Conservation (phyloP, 2,888 invertebrate species). For the Heliconius aoede region DNA sequence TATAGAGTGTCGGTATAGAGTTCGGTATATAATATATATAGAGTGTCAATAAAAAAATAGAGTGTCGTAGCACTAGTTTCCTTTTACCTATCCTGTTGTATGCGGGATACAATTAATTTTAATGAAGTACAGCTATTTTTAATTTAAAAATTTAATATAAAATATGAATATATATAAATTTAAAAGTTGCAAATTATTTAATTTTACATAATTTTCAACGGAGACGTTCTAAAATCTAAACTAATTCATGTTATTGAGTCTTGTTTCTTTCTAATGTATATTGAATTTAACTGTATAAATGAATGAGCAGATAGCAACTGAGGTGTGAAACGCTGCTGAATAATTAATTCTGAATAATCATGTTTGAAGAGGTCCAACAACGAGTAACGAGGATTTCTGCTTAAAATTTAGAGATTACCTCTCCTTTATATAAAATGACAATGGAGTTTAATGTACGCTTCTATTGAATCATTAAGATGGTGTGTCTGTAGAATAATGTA, state of each 20-base stretch:
- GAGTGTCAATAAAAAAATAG: too few relatives aligned
- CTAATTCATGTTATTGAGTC: not conserved
- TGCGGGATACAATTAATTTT: too few relatives aligned
- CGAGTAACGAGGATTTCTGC: slow-evolving; percentile 25
- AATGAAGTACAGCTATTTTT: too few relatives aligned
- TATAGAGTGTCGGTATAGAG: too few relatives aligned
- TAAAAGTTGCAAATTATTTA: not conserved
- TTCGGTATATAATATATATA: too few relatives aligned
- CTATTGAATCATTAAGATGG: slow-evolving; percentile 2
- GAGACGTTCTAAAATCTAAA: not conserved
- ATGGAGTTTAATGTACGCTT: slow-evolving; percentile 11
- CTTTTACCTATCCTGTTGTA: too few relatives aligned
- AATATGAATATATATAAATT: not conserved
- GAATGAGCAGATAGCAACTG: slow-evolving; percentile 23
- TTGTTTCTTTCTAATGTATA: slow-evolving; percentile 19
- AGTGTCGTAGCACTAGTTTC: too few relatives aligned
- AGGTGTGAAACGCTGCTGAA: slow-evolving; percentile 27
- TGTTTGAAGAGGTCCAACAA: slow-evolving; percentile 21
- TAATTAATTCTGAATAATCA: slow-evolving; percentile 27
- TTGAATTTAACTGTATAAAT: slow-evolving; percentile 23
- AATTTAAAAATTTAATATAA: too few relatives aligned
- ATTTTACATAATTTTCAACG: not conserved
- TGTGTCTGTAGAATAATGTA: not conserved
- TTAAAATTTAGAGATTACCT: slow-evolving; percentile 23
- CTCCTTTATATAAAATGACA: slow-evolving; percentile 24